These are phyloP conservation scores for Drosophila malerkotliana DNA, from an alignment of 1,140 invertebrate genomes.

Conservation along the genomic window DNA sequence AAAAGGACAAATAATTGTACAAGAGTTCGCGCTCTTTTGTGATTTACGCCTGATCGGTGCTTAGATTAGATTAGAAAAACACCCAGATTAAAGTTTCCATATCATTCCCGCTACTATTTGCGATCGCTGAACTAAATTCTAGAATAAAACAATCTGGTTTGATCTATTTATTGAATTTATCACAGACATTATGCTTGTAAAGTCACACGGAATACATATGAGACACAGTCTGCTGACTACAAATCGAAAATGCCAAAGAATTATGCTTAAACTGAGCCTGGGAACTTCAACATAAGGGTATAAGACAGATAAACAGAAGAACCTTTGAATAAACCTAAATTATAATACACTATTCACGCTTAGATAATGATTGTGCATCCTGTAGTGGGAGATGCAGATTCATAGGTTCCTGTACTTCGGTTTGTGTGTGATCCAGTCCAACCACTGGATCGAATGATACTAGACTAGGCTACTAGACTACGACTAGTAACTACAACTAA, in stretches of 20 bases:
- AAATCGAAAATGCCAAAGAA: constrained; percentile 38
- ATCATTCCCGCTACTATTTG: constrained; percentile 39
- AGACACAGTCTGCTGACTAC: constrained; percentile 67
- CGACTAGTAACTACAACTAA: constrained; percentile 34
- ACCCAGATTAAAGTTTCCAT: constrained; percentile 43
- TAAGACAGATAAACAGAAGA: constrained; percentile 22
- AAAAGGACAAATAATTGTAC: constrained; percentile 48
- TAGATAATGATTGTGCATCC: constrained; percentile 33
- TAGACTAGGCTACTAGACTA: constrained; percentile 55
- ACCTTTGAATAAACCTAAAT: constrained; percentile 46
- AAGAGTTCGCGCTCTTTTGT: constrained; percentile 47
- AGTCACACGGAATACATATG: constrained; percentile 69
- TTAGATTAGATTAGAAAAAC: constrained; percentile 53
- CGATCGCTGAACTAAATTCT: constrained; percentile 20
- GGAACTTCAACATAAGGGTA: constrained; percentile 8
- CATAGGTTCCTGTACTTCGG: constrained; percentile 71
- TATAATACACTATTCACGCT: constrained; percentile 52
- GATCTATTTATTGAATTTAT: constrained; percentile 73
- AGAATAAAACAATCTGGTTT: constrained; percentile 30
- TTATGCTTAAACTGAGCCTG: constrained; percentile 32
- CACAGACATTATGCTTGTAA: constrained; percentile 79
- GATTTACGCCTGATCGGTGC: constrained; percentile 65
- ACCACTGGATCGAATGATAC: constrained; percentile 42
- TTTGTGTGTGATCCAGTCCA: constrained; percentile 27
- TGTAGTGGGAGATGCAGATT: constrained; percentile 49